Conservation (phyloP, 1,140 invertebrate species). For the Thaumetopoea pityocampa region DNA sequence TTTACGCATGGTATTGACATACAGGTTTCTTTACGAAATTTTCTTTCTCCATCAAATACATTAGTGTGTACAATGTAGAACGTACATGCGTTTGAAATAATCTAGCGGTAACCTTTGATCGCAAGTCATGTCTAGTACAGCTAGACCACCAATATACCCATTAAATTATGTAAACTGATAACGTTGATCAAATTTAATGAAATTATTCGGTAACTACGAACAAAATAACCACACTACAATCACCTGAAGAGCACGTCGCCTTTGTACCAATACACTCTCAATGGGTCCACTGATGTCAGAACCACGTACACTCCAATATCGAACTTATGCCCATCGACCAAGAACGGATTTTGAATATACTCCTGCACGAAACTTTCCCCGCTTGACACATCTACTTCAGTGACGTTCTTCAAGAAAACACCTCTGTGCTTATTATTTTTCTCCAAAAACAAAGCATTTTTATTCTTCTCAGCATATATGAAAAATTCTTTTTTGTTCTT, state of each 20-base stretch:
- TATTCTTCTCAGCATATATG: constrained; percentile 82
- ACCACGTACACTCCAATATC: constrained; percentile 97
- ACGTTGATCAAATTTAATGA: background rate
- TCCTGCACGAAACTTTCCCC: constrained; percentile 93
- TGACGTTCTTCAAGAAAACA: constrained; percentile 85
- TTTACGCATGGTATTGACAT: too few species aligned
- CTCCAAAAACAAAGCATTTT: constrained; percentile 88
- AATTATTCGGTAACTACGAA: background rate
- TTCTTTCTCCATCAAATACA: too few species aligned
- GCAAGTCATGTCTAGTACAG: too few species aligned
- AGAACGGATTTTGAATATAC: constrained; percentile 88
- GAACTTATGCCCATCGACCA: constrained; percentile 94
- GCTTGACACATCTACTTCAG: constrained; percentile 83
- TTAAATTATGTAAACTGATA: background rate
- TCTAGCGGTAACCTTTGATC: too few species aligned
- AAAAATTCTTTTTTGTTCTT: constrained; percentile 84
- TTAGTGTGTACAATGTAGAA: too few species aligned
- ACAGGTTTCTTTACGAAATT: too few species aligned
- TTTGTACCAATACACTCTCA: constrained; percentile 92
- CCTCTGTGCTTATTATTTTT: constrained; percentile 95
- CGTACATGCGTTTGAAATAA: too few species aligned
- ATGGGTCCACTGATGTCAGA: constrained; percentile 92
- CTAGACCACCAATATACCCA: too few species aligned
- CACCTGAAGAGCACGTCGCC: constrained; percentile 92
- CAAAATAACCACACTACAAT: constrained; percentile 16